Evolutionary conservation across 1,140 invertebrate species (phyloP).

Genomic region (Drosophila cardini): DNA sequence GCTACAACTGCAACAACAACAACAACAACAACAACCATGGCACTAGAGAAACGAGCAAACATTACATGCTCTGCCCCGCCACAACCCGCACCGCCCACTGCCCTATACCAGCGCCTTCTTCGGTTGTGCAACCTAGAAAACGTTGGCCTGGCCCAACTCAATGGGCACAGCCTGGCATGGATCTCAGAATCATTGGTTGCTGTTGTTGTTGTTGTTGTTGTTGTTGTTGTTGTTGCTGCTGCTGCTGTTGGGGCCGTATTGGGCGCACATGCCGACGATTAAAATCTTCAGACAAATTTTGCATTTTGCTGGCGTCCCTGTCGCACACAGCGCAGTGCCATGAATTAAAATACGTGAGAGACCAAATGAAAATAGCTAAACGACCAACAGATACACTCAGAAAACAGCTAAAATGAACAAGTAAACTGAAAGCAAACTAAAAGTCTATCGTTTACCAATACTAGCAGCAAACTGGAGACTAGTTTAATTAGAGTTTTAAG

Average conservation of each 20-base stretch:
- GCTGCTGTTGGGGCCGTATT: constrained; percentile 66
- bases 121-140: constrained; percentile 68
- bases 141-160: constrained; percentile 60
- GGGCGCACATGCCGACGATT: constrained; percentile 79
- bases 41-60: constrained; percentile 77
- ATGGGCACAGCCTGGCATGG: constrained; percentile 67
- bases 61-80: constrained; percentile 68
- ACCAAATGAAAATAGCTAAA: not conserved
- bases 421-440: not conserved
- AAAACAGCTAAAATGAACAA: not conserved
- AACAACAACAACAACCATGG: constrained; percentile 60
- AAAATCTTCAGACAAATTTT: constrained; percentile 83
- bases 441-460: no score
- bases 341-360: constrained; percentile 70
- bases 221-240: constrained; percentile 29
- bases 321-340: constrained; percentile 59
- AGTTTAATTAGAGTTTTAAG: not conserved
- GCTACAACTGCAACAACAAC: constrained; percentile 66
- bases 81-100: constrained; percentile 37
- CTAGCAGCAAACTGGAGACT: no score
- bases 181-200: constrained; percentile 56
- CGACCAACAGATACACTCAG: constrained; percentile 3
- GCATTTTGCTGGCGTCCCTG: constrained; percentile 78
- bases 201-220: constrained; percentile 16
- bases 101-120: constrained; percentile 33